Percentiles rank a stretch among this genome's conserved stretches.
phyloP scores from a whole-genome alignment of 2,797 vertebrate species.

The Oreochromis mossambicus region DNA sequence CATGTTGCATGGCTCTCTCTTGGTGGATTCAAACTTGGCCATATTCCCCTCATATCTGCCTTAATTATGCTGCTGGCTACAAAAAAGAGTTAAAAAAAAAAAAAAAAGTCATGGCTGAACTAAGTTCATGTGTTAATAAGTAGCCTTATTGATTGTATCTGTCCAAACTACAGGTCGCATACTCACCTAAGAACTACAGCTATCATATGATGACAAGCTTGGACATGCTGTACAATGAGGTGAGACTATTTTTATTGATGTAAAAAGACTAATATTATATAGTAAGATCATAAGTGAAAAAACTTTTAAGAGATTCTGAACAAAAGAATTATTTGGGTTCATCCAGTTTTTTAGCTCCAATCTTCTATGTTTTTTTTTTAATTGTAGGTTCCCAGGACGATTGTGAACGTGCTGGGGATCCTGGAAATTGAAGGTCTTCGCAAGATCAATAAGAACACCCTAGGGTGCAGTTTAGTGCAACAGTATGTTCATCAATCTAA shows the following conservation, averaged over 20 bases:
- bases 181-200: conserved; percentile 76
- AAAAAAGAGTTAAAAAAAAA: background rate
- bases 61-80: background rate
- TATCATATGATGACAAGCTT: conserved; percentile 77
- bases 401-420: conserved; percentile 85
- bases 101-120: background rate
- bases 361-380: background rate
- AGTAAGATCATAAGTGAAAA: background rate
- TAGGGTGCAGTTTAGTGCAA: conserved; percentile 69
- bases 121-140: background rate
- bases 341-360: background rate
- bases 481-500: conserved; percentile 68
- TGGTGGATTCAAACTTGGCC: background rate
- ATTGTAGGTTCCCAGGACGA: conserved; percentile 82
- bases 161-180: conserved; percentile 64
- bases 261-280: background rate
- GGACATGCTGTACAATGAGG: conserved; percentile 84
- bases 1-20: conserved; percentile 29
- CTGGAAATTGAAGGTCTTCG: conserved; percentile 81
- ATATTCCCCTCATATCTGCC: background rate
- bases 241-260: conserved; percentile 38
- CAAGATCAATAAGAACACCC: conserved; percentile 68
- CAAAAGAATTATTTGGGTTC: background rate
- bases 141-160: background rate
- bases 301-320: background rate